Base-by-base conservation (phyloP, 2,888 invertebrate species). In the Actias luna region DNA sequence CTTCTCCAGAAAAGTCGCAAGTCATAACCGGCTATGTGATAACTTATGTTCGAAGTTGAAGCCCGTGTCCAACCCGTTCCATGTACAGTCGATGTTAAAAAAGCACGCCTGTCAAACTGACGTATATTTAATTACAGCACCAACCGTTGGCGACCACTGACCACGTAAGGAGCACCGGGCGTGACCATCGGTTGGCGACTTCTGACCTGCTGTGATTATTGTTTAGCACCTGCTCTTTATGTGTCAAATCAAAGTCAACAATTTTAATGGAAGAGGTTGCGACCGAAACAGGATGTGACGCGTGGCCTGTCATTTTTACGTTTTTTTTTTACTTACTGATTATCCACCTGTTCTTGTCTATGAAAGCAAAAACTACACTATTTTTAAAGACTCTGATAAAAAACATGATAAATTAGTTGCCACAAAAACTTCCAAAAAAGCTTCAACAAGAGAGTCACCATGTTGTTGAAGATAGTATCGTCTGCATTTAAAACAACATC, bases 81-180 rank as follows among this genome's bases (percentile, higher is more conserved):
- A 25, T 25, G 12, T 50, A 10, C 10, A 25, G 22, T 25, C 22
- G 46, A 22, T 22, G 46, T 50, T 22, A 50, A 50, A 50, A 50
- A 50, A 25, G 12, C 12, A 50, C 46, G 46, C 25, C 22, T 25
- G 46, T 50, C 46, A 50, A 50, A 50, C 12, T 50, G 46, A 50
- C 46, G 46, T 42, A 42, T 42, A 42, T 50, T 50, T 22, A 50
- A 50, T 50, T 25, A 50, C 22, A 10, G 25, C n/a, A 25, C 25
- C 46, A 50, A 50, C 46, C 22, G 46, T 50, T 50, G 46, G 14
- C 46, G 46, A 50, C 46, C 46, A 50, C 46, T 50, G 46, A 25
- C 25, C 46, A 25, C 22, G 25, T 12, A 25, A 50, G 46, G 25
- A 2, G 46, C 46, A 50, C 22, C 46, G 46, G 16, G 46, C 46